Percentiles rank a stretch among this genome's conserved stretches.
Conservation (phyloP, 1,140 invertebrate species). For the Adelges cooleyi region DNA sequence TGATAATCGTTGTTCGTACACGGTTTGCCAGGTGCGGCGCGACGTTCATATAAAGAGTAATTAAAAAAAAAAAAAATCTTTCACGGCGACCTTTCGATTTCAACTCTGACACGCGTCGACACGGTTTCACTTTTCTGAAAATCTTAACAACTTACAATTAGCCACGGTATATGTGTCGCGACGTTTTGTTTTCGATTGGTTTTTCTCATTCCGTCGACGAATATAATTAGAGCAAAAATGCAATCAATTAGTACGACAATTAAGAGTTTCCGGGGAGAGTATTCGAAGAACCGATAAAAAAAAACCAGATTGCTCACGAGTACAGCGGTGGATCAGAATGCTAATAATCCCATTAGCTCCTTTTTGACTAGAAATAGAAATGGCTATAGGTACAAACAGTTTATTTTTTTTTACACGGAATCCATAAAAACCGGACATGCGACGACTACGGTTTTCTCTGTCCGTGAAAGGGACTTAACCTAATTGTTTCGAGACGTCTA, state of each 20-base stretch:
- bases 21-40: no score
- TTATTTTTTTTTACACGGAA: slow-evolving; percentile 13
- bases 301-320: slow-evolving; percentile 16
- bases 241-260: slow-evolving; percentile 22
- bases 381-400: not conserved
- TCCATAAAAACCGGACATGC: slow-evolving; percentile 20
- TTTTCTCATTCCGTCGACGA: not conserved
- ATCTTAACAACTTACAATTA: no score
- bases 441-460: slow-evolving; percentile 4
- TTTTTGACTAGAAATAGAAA: slow-evolving; percentile 21
- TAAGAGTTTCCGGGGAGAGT: slow-evolving; percentile 22
- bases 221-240: slow-evolving; percentile 5
- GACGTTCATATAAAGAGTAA: no score
- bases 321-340: slow-evolving; percentile 9
- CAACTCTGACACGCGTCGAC: no score
- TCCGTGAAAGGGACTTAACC: slow-evolving; percentile 21
- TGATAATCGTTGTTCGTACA: no score
- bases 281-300: not conserved
- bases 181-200: no score
- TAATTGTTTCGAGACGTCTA: slow-evolving; percentile 5
- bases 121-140: no score
- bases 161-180: no score
- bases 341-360: slow-evolving; percentile 26
- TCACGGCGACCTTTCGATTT: no score
- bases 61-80: no score